phyloP scores from a whole-genome alignment of 2,113 vertebrate species.

The Chelonoidis abingdonii region DNA sequence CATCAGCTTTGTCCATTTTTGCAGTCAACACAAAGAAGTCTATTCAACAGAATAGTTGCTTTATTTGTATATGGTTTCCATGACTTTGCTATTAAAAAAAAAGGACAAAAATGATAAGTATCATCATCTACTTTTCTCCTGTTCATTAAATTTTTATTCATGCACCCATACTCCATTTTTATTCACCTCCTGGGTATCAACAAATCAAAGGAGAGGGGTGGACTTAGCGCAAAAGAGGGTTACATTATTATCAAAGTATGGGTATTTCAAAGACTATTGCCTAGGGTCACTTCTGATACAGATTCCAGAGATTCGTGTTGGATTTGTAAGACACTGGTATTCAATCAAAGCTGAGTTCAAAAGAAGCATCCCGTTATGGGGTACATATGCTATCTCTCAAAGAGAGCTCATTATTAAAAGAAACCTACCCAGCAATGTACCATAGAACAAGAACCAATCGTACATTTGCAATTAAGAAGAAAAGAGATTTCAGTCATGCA shows the following conservation, averaged over 20 bases:
- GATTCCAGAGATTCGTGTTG: slow-evolving; percentile 3
- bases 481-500: not conserved
- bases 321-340: slow-evolving; percentile 11
- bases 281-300: slow-evolving; percentile 29
- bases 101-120: not conserved
- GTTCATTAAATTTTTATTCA: slow-evolving; percentile 32
- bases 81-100: not conserved
- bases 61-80: slow-evolving; percentile 10
- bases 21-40: not conserved
- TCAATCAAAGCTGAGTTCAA: slow-evolving; percentile 58
- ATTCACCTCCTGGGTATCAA: slow-evolving; percentile 15
- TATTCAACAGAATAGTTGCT: not conserved
- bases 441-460: slow-evolving; percentile 10
- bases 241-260: slow-evolving; percentile 39
- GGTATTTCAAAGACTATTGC: slow-evolving; percentile 57
- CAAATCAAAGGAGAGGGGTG: slow-evolving; percentile 14
- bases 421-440: not conserved
- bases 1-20: not conserved
- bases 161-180: not conserved
- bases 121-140: not conserved
- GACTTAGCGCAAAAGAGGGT: not conserved
- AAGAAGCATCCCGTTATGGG: slow-evolving; percentile 1
- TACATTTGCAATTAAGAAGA: slow-evolving; percentile 24
- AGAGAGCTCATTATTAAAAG: slow-evolving; percentile 9
- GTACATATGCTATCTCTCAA: not conserved